phyloP scores from a whole-genome alignment of 64 coral and sea anemone species.

The Catalaphyllia jardinei region DNA sequence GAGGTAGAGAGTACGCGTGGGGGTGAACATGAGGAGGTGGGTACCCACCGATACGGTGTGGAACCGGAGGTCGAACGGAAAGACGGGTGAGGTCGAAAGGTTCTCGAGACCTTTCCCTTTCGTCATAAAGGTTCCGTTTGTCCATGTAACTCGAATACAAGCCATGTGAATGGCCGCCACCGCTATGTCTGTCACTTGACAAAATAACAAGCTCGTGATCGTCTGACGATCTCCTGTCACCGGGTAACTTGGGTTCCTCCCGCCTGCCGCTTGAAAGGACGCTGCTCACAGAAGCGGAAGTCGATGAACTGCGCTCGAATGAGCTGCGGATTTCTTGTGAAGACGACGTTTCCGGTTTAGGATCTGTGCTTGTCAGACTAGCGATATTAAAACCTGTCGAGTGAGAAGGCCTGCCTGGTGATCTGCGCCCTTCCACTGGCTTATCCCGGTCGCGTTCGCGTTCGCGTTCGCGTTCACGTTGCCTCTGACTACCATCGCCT shows the following conservation, averaged over 20 bases:
- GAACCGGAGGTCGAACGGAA: constrained; percentile 37
- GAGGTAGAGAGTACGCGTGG: constrained; percentile 43
- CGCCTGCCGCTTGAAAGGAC: constrained; percentile 35
- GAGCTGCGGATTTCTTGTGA: constrained; percentile 55
- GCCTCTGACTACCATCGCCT: constrained; percentile 51
- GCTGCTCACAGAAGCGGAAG: neutral
- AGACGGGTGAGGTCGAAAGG: constrained; percentile 72
- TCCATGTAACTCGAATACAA: constrained; percentile 53
- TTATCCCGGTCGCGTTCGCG: constrained; percentile 51
- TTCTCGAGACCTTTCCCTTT: constrained; percentile 75
- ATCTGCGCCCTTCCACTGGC: constrained; percentile 56
- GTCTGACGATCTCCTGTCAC: constrained; percentile 46
- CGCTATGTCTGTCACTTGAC: constrained; percentile 65
- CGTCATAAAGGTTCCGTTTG: constrained; percentile 67
- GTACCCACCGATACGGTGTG: constrained; percentile 50
- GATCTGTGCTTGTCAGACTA: constrained; percentile 73
- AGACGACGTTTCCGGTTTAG: constrained; percentile 62
- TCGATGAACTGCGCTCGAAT: constrained; percentile 55
- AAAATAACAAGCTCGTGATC: constrained; percentile 81
- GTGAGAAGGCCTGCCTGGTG: constrained; percentile 57
- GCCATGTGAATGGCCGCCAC: constrained; percentile 38
- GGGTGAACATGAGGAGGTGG: constrained; percentile 45
- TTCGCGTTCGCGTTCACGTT: constrained; percentile 36
- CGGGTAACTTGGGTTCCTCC: constrained; percentile 67
- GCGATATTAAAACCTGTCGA: constrained; percentile 85